Base-by-base conservation (phyloP, 2,888 invertebrate genomes). In the Glaucopsyche alexis region DNA sequence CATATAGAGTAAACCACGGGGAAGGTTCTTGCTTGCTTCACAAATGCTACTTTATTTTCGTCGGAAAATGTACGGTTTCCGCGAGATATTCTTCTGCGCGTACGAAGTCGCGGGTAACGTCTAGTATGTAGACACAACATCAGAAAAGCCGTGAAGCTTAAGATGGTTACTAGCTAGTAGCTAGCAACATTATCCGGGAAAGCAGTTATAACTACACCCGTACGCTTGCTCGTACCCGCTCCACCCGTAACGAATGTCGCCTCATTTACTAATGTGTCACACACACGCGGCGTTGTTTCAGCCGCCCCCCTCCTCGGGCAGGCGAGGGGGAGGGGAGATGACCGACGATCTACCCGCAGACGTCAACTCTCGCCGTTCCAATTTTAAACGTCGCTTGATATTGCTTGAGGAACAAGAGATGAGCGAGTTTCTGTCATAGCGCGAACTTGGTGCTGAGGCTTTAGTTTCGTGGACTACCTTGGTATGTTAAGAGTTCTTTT, bases 251-350 rank as follows among this genome's bases (percentile, higher is more conserved):
- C 91, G 91, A 93, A 93, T 93, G 93, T 90, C 84, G 88, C 88
- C 93, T 93, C 93, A 93, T 93, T 91, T 93, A 93, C 93, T 93
- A 93, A 93, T 93, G 92, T 93, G 93, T 93, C 93, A 92, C 91
- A 93, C 88, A 90, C 93, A 93, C 89, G 87, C 92, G 90, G 88
- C 85, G 91, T 90, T 91, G 91, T 91, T 92, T 90, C 90, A 85
- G 84, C 81, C 81, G 81, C 80, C 76, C 77, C 50, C 71, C 75
- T 75, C 74, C 76, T 49, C 75, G 70, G 74, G 76, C 77, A 74
- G 79, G 76, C 76, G 76, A 78, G 79, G 79, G 79, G 80, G 78
- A 77, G 78, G 77, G 77, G 78, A 80, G 77, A 88, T 90, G 90
- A 89, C 91, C 90, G 89, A 90, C 90, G 65, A 72, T 49, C 29